A percentile compares a stretch with the other conserved stretches of the same genome.
Evolutionary conservation across 2,113 vertebrate species (phyloP).

Genomic region (Genyomyrus donnyi): DNA sequence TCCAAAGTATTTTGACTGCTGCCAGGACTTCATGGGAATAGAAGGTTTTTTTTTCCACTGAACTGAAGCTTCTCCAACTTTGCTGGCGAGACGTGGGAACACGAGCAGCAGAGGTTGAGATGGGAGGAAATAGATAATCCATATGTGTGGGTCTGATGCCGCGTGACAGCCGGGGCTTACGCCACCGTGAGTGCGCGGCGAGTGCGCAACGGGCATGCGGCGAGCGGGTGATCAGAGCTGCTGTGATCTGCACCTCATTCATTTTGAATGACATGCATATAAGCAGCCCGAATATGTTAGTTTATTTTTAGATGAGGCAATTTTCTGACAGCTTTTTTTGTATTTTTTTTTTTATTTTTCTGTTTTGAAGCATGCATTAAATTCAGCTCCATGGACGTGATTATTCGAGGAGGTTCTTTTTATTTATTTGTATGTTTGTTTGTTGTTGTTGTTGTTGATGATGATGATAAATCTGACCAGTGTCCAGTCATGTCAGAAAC

Average conservation of each 20-base stretch:
- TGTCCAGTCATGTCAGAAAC: not conserved
- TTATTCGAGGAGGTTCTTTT: not conserved
- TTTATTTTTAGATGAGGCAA: constrained; percentile 9
- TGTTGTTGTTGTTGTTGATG: not conserved
- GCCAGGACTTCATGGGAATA: constrained; percentile 7
- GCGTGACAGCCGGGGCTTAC: constrained; percentile 7
- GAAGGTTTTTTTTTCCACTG: too few species aligned
- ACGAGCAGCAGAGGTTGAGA: constrained; percentile 11
- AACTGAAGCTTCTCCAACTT: constrained; percentile 13
- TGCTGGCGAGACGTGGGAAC: not conserved
- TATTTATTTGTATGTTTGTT: not conserved
- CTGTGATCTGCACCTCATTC: constrained; percentile 4
- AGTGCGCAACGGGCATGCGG: not conserved
- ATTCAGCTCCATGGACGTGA: not conserved
- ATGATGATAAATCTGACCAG: not conserved
- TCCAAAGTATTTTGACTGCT: constrained; percentile 13
- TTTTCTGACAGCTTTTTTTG: constrained; percentile 12
- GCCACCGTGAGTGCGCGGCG: not conserved
- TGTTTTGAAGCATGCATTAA: not conserved
- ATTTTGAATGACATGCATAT: constrained; percentile 17
- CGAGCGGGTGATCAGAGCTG: constrained; percentile 1
- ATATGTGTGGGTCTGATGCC: constrained; percentile 10
- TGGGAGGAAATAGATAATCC: constrained; percentile 17
- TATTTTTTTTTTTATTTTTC: not conserved
- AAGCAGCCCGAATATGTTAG: constrained; percentile 13